A percentile compares a stretch with the other conserved stretches of the same genome.
Conservation (phyloP, 2,113 vertebrate genomes). For the Crotalus viridis region DNA sequence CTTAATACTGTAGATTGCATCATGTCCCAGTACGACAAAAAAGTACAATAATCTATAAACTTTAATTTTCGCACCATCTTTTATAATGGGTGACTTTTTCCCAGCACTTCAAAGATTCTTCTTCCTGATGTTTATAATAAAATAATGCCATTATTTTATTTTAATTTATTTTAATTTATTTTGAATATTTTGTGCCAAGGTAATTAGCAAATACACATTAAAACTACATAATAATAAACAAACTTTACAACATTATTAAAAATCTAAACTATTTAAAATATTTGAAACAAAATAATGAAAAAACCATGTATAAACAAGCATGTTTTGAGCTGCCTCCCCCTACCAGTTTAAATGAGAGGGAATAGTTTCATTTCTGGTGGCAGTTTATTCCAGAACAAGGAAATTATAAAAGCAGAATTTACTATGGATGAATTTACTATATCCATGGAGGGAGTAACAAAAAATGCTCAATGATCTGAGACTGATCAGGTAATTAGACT, state of each 20-base stretch:
- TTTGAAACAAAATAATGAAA: background rate
- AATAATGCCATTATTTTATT: background rate
- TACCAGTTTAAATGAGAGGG: background rate
- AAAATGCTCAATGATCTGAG: background rate
- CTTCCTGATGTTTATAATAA: background rate
- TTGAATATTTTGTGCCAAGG: background rate
- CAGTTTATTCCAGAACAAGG: background rate
- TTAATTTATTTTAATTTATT: background rate
- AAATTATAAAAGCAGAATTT: background rate
- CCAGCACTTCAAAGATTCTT: background rate
- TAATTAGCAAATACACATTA: background rate
- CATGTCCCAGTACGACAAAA: background rate
- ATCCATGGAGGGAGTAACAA: background rate
- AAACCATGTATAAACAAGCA: background rate
- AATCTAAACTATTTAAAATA: background rate
- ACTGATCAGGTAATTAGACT: background rate
- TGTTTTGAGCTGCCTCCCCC: background rate
- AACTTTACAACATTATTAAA: background rate
- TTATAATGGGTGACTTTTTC: background rate
- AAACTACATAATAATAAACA: background rate
- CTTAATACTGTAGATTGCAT: background rate
- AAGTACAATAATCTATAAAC: background rate
- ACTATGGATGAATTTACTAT: background rate
- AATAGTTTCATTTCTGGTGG: background rate
- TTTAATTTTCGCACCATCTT: background rate